Conservation (phyloP, 2,888 invertebrate genomes). For the Dryobotodes eremita region DNA sequence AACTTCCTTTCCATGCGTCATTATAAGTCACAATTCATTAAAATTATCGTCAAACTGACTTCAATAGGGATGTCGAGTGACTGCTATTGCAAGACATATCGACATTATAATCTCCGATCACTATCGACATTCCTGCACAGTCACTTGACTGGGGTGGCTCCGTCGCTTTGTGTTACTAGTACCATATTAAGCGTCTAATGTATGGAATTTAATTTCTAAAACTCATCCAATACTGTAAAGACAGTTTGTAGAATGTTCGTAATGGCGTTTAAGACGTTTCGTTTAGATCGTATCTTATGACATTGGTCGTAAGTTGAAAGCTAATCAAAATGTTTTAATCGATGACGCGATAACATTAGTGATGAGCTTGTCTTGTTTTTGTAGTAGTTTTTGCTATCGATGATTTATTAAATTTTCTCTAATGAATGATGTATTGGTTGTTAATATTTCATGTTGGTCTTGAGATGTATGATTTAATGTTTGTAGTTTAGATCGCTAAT, state of each 20-base stretch:
- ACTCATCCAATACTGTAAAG: slow-evolving; percentile 79
- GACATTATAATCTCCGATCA: slow-evolving; percentile 87
- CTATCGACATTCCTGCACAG: slow-evolving; percentile 89
- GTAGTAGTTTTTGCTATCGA: slow-evolving; percentile 63
- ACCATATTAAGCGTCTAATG: slow-evolving; percentile 89
- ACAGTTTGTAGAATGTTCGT: slow-evolving; percentile 79
- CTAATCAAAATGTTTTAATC: slow-evolving; percentile 91
- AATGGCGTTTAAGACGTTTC: slow-evolving; percentile 86
- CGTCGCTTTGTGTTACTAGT: slow-evolving; percentile 89
- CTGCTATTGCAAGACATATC: slow-evolving; percentile 87
- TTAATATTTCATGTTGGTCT: slow-evolving; percentile 57
- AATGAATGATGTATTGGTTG: slow-evolving; percentile 51
- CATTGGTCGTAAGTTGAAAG: slow-evolving; percentile 90
- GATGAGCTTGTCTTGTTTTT: slow-evolving; percentile 75
- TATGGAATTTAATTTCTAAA: slow-evolving; percentile 89
- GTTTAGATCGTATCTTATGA: slow-evolving; percentile 84
- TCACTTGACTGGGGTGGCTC: slow-evolving; percentile 90
- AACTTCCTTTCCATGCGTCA: slow-evolving; percentile 85
- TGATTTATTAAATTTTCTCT: slow-evolving; percentile 53
- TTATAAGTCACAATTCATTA: slow-evolving; percentile 90
- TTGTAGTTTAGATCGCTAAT: slow-evolving; percentile 19
- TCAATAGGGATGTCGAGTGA: slow-evolving; percentile 89
- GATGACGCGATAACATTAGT: slow-evolving; percentile 89
- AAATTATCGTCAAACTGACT: slow-evolving; percentile 88
- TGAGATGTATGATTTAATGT: slow-evolving; percentile 41